Base-by-base conservation (phyloP, 2,888 invertebrate genomes). In the Apamea crenata region DNA sequence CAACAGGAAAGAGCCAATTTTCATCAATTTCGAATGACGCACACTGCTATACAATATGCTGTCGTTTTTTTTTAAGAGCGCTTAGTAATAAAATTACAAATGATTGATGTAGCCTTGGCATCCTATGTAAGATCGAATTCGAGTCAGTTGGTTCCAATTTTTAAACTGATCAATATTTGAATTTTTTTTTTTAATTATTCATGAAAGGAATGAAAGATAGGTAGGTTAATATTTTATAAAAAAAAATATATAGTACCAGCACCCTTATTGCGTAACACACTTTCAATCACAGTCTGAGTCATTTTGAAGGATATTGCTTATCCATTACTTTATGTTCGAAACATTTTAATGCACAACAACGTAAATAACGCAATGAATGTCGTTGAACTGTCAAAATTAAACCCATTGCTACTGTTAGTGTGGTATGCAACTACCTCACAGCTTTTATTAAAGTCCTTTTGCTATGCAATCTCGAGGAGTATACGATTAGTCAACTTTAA, bases 21-120 rank as follows among this genome's bases (percentile, higher is more conserved):
- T 3, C 50, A 53, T 83, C 18, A 75, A 79, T 75, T 76, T 47
- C 21, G 59, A 69, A 70, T 80, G 75, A 74, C 84, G 77, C 74
- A 80, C 72, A 40, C 50, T 78, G 72, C 65, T 66, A 81, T 78
- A 84, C 61, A 61, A 81, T 77, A 73, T 81, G 32, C 10, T 18
- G 56, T 32, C 29, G 44, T 40, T 74, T 84, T 78, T 53, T 81
- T 78, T 66, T 18, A 53, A 78, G 32, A 82, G 53, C 61, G 36
- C 29, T 36, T 6, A 18, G 8, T 75, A 53, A 73, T 44, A 32
- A 63, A 44, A 75, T 84, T 59, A 71, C 50, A 56, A 25, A 74
- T 85, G 73, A 84, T 84, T 78, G 81, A 85, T 70, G 72, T 78
- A 32, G 53, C 85, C 78, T 84, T 84, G 84, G 29, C 71, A 44